A percentile compares a stretch with the other conserved stretches of the same genome.
Conservation (phyloP, 2,797 vertebrate genomes). For the Lithobates pipiens region DNA sequence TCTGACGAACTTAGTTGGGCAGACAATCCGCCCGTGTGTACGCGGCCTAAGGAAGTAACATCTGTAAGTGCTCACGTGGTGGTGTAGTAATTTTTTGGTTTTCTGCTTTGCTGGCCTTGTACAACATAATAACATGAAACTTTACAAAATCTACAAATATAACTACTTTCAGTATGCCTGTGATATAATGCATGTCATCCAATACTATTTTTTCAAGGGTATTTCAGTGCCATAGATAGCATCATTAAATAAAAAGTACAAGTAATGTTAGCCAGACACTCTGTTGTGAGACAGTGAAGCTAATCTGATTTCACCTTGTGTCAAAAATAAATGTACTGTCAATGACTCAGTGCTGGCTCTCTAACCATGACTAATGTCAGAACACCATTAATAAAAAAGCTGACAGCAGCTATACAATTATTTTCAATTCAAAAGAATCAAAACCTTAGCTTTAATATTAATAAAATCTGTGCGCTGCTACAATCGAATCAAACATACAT, state of each 20-base stretch:
- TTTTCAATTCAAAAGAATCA: constrained; percentile 71
- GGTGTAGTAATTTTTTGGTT: background rate
- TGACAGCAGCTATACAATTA: constrained; percentile 76
- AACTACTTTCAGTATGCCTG: background rate
- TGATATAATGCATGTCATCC: background rate
- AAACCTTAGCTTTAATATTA: background rate
- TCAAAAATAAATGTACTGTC: constrained; percentile 83
- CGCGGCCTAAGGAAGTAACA: background rate
- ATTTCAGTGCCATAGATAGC: constrained; percentile 1
- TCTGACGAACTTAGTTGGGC: no score
- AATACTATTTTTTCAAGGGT: background rate
- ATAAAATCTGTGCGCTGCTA: no score
- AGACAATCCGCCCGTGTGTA: no score
- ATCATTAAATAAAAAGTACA: constrained; percentile 62
- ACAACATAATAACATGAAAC: no score
- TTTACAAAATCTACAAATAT: background rate
- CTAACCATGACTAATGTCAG: constrained; percentile 86
- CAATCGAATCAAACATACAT: no score
- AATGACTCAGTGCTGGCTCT: constrained; percentile 85
- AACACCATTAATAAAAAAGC: constrained; percentile 79
- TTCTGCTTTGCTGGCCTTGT: no score
- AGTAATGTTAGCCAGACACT: constrained; percentile 67
- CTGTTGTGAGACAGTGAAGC: constrained; percentile 74
- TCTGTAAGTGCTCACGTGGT: background rate
- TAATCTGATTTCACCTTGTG: constrained; percentile 86